Evolutionary conservation across 2,888 invertebrate species (phyloP).

Genomic region (Brenthis daphne): DNA sequence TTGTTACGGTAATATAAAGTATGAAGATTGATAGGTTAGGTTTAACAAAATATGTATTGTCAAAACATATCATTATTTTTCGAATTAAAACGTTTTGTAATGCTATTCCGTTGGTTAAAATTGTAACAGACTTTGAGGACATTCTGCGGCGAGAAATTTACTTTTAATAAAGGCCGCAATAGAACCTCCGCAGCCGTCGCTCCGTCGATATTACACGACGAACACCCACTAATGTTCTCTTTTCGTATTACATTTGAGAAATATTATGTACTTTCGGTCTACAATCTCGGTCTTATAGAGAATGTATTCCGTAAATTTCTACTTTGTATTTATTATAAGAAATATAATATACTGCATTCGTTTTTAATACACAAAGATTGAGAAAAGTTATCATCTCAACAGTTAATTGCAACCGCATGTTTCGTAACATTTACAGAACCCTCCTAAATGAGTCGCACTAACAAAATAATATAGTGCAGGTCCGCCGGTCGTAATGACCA

Average conservation of each 20-base stretch:
- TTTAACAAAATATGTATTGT: background rate
- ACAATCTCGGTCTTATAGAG: slow-evolving; percentile 64
- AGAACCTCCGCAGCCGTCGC: slow-evolving; percentile 71
- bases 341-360: background rate
- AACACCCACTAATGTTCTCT: slow-evolving; percentile 77
- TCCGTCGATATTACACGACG: slow-evolving; percentile 68
- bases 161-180: slow-evolving; percentile 79
- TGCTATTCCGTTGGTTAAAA: slow-evolving; percentile 40
- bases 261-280: slow-evolving; percentile 75
- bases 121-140: slow-evolving; percentile 64
- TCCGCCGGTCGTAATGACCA: slow-evolving; percentile 67
- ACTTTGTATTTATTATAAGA: background rate
- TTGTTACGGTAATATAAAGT: background rate
- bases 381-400: slow-evolving; percentile 26
- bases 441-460: slow-evolving; percentile 67
- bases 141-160: slow-evolving; percentile 76
- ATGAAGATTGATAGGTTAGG: too few relatives aligned
- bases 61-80: slow-evolving; percentile 7
- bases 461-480: slow-evolving; percentile 73
- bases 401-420: slow-evolving; percentile 47
- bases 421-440: slow-evolving; percentile 57
- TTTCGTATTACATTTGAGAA: slow-evolving; percentile 75
- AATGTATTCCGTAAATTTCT: slow-evolving; percentile 38
- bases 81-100: slow-evolving; percentile 22
- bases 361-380: slow-evolving; percentile 4